Evolutionary conservation across 2,888 invertebrate genomes (phyloP).

Genomic region (Polydrusus tereticollis): DNA sequence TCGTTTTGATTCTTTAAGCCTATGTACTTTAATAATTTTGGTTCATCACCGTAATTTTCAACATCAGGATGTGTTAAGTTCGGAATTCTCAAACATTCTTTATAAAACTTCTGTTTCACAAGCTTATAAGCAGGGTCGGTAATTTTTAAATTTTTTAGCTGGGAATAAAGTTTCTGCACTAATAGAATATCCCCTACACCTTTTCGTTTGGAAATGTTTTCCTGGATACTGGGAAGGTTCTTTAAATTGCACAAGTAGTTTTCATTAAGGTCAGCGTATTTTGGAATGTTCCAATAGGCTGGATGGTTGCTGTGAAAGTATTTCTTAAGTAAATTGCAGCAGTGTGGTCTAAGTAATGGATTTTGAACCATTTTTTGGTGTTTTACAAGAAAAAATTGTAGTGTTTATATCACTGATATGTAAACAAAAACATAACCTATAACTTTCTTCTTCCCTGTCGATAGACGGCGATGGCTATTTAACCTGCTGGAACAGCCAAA

Average conservation of each 20-base stretch:
- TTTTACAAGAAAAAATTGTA: neutral
- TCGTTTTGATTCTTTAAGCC: slow-evolving; percentile 70
- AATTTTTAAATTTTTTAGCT: slow-evolving; percentile 58
- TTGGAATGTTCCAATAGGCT: slow-evolving; percentile 47
- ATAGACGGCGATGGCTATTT: too few relatives aligned
- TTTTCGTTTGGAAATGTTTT: slow-evolving; percentile 77
- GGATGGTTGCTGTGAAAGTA: neutral
- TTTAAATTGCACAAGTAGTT: slow-evolving; percentile 74
- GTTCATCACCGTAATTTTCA: slow-evolving; percentile 71
- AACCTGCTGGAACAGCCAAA: too few relatives aligned
- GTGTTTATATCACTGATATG: too few relatives aligned
- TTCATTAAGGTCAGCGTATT: slow-evolving; percentile 67
- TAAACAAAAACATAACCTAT: too few relatives aligned
- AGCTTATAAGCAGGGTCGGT: slow-evolving; percentile 53
- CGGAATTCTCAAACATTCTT: slow-evolving; percentile 78
- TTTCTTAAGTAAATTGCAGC: neutral
- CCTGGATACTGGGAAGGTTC: slow-evolving; percentile 73
- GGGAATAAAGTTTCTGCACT: slow-evolving; percentile 69
- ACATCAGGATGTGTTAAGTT: slow-evolving; percentile 81
- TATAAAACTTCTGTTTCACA: slow-evolving; percentile 65
- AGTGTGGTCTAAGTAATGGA: neutral
- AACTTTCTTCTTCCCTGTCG: too few relatives aligned
- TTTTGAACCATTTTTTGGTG: slow-evolving; percentile 5
- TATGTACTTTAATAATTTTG: slow-evolving; percentile 71
- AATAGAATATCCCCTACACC: slow-evolving; percentile 76